Conservation (phyloP, 2,797 vertebrate genomes). For the Cichlasoma orientale region DNA sequence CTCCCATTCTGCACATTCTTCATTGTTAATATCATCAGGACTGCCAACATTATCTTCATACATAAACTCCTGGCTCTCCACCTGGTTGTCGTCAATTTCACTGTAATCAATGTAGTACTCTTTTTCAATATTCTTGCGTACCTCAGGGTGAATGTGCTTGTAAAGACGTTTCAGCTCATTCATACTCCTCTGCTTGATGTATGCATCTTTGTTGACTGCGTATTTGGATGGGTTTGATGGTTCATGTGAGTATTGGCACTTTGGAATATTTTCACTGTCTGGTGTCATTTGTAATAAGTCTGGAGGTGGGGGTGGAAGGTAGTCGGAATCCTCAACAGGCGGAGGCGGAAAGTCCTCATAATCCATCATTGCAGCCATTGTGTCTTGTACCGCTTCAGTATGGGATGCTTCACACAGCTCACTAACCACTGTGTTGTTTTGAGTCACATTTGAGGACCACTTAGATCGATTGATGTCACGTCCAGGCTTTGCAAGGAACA, state of each 20-base stretch:
- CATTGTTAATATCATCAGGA: conserved; percentile 80
- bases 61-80: conserved; percentile 73
- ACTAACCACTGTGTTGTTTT: conserved; percentile 70
- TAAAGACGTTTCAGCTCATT: conserved; percentile 88
- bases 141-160: conserved; percentile 87
- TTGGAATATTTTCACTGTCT: conserved; percentile 75
- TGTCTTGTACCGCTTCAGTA: conserved; percentile 53
- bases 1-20: conserved; percentile 84
- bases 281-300: conserved; percentile 82
- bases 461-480: conserved; percentile 82
- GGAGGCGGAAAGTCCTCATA: conserved; percentile 83
- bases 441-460: conserved; percentile 78
- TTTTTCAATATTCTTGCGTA: conserved; percentile 87
- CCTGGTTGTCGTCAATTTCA: conserved; percentile 74
- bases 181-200: conserved; percentile 85
- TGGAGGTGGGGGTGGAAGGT: conserved; percentile 83
- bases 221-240: conserved; percentile 62
- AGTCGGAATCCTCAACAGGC: conserved; percentile 80
- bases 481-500: conserved; percentile 86
- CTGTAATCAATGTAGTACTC: conserved; percentile 81
- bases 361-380: conserved; percentile 55
- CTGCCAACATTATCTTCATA: conserved; percentile 81
- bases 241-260: conserved; percentile 80
- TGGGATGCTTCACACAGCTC: conserved; percentile 67
- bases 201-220: conserved; percentile 79